Percentiles rank a stretch among this genome's conserved stretches.
Evolutionary conservation across 1,140 invertebrate species (phyloP).

Genomic region (Heliconius himera): DNA sequence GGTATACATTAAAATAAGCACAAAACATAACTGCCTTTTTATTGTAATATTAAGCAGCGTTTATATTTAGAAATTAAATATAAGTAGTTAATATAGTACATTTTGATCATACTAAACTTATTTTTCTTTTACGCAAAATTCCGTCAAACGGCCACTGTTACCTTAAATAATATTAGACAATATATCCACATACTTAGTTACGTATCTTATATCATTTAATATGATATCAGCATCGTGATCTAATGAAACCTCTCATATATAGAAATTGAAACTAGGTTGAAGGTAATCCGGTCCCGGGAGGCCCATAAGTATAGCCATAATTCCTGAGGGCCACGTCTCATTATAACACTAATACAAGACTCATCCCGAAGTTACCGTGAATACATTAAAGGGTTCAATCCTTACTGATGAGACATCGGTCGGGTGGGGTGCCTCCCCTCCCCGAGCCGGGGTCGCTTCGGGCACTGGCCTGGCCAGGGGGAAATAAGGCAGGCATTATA

Average conservation of each 20-base stretch:
- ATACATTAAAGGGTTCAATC: conserved; percentile 82
- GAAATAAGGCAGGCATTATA: conserved; percentile 79
- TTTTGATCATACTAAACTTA: background rate
- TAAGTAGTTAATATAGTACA: background rate
- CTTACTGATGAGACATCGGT: conserved; percentile 80
- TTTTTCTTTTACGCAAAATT: background rate
- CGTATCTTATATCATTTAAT: conserved; percentile 35
- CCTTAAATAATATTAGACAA: background rate
- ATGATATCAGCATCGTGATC: conserved; percentile 56
- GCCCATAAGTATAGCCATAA: conserved; percentile 77
- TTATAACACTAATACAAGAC: conserved; percentile 82
- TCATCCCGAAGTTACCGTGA: conserved; percentile 80
- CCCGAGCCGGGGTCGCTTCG: conserved; percentile 53
- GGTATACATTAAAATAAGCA: background rate
- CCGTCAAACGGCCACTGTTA: background rate
- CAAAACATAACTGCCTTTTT: background rate
- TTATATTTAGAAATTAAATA: background rate
- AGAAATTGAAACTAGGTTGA: conserved; percentile 76
- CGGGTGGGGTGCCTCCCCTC: conserved; percentile 52
- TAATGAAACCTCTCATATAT: conserved; percentile 59
- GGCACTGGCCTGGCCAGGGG: conserved; percentile 70
- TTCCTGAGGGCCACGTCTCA: conserved; percentile 80
- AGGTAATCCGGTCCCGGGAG: conserved; percentile 66
- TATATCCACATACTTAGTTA: background rate
- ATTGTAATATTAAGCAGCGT: background rate